A percentile compares a stretch with the other conserved stretches of the same genome.
Evolutionary conservation across 2,113 vertebrate species (phyloP).

Genomic region (Sceloporus tristichus): DNA sequence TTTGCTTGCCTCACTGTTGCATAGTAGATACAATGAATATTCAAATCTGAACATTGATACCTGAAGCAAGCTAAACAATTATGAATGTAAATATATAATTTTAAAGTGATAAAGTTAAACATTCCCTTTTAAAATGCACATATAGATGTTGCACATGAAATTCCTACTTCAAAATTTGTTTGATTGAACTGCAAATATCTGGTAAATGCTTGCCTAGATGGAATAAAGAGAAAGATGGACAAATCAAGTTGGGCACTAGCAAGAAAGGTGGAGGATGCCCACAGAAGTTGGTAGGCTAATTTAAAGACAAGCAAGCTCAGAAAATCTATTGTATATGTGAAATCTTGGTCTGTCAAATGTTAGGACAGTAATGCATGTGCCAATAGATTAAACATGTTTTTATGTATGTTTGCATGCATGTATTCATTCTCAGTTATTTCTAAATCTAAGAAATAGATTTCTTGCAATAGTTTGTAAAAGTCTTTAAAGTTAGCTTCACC

Average conservation of each 20-base stretch:
- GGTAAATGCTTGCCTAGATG: no score
- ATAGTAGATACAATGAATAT: no score
- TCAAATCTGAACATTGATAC: neutral
- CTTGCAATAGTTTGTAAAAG: neutral
- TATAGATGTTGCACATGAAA: neutral
- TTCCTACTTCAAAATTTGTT: neutral
- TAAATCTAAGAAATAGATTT: slow-evolving; percentile 15
- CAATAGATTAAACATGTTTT: neutral
- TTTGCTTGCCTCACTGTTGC: no score
- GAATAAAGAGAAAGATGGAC: neutral
- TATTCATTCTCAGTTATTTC: neutral
- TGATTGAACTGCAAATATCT: neutral
- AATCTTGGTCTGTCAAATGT: fast-evolving
- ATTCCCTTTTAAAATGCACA: neutral
- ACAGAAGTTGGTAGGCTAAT: neutral
- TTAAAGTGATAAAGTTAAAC: neutral
- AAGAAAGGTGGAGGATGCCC: neutral
- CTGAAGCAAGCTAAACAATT: neutral
- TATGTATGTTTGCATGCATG: slow-evolving; percentile 25
- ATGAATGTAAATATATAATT: neutral
- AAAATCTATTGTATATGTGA: neutral
- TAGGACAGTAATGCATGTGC: neutral
- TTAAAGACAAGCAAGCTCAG: neutral
- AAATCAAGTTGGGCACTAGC: neutral
- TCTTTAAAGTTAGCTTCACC: slow-evolving; percentile 32